A percentile compares a stretch with the other conserved stretches of the same genome.
phyloP scores from a whole-genome alignment of 2,113 vertebrate species.

The Odontophorus gujanensis region DNA sequence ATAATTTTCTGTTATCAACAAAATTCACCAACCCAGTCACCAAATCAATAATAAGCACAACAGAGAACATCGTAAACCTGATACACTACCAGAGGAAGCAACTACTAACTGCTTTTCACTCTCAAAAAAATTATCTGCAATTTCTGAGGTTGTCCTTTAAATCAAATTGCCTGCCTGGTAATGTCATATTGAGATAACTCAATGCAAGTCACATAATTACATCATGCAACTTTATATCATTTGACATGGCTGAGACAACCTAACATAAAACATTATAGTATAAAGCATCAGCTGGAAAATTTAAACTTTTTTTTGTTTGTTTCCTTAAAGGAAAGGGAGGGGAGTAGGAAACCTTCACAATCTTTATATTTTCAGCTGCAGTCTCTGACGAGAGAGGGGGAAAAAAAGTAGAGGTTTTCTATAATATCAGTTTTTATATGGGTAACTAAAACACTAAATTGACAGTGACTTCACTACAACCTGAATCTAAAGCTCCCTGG shows the following conservation, averaged over 20 bases:
- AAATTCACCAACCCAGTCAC: not conserved
- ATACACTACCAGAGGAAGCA: conserved; percentile 4
- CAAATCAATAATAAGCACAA: conserved; percentile 55
- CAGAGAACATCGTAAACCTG: not conserved
- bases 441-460: not conserved
- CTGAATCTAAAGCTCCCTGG: not conserved
- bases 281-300: conserved; percentile 71
- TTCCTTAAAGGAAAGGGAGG: not conserved
- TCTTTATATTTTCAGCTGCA: conserved; percentile 45
- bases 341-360: accelerated
- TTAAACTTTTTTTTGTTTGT: conserved; percentile 35
- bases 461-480: not conserved
- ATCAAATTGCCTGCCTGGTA: conserved; percentile 42
- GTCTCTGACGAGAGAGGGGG: not conserved
- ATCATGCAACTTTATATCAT: conserved; percentile 63
- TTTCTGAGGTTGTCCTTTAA: conserved; percentile 27
- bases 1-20: conserved; percentile 38
- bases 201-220: conserved; percentile 53
- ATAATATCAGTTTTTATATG: not conserved
- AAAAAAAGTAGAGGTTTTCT: not conserved
- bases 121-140: conserved; percentile 52
- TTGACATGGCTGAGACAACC: conserved; percentile 67
- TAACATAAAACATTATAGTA: conserved; percentile 68
- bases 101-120: conserved; percentile 23
- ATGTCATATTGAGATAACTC: conserved; percentile 61